phyloP scores from a whole-genome alignment of 2,888 invertebrate genomes.

The Macrophya alboannulata region DNA sequence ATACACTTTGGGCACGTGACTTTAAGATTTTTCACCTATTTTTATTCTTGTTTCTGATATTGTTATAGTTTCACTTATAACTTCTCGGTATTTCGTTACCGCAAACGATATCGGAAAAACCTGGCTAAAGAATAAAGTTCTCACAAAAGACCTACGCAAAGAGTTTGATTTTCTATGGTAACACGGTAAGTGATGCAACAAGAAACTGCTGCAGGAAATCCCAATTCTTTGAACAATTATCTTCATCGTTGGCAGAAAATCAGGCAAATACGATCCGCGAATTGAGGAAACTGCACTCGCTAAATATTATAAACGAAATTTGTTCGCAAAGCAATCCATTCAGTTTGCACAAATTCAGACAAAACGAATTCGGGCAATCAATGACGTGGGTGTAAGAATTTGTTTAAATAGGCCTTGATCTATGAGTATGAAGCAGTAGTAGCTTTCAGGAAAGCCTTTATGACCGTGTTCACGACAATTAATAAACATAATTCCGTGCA shows the following conservation, averaged over 20 bases:
- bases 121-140: background rate
- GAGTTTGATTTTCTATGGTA: conserved; percentile 17
- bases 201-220: background rate
- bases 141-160: background rate
- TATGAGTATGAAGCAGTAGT: background rate
- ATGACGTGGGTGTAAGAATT: background rate
- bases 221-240: background rate
- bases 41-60: background rate
- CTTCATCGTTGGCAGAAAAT: background rate
- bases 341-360: background rate
- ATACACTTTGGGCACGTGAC: background rate
- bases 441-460: background rate
- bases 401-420: background rate
- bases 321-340: background rate
- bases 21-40: background rate
- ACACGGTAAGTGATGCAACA: background rate
- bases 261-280: background rate
- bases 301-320: background rate
- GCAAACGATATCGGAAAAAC: background rate
- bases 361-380: background rate
- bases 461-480: background rate
- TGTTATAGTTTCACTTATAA: background rate
- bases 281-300: background rate
- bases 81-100: background rate
- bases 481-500: background rate